Evolutionary conservation across 1,140 invertebrate species (phyloP), one percentile per base, ranked within the genome.

Genomic region (Pogonognathellus flavescens): DNA sequence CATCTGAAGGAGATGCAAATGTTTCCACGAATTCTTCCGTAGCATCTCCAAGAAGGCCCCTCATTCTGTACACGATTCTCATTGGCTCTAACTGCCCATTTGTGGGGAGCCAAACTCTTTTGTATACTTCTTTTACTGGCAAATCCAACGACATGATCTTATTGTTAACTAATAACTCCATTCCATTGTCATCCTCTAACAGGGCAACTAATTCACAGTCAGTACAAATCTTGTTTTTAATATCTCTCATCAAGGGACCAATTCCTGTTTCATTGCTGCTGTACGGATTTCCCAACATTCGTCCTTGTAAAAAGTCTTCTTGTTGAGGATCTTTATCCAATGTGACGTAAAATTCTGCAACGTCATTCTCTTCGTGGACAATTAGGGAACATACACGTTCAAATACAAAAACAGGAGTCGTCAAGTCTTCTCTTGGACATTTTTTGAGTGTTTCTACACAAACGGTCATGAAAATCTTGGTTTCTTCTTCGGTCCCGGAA

Each of bases 21-120:
- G 95, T 97, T 91, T 99, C 98, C 14, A 99, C 96, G 91, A 99
- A 99, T 91, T 99, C 98, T 90, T 99, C 98, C 0, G 98, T 99
- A 1, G 98, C 98, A 92, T 99, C 98, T 11, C 98, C 98, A 7
- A 99, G 93, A 25, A 99, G 91, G 5, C 98, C 98, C 87, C 98
- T 93, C 97, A 99, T 99, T 72, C 98, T 94, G 91, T 99, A 99
- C n/a, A 99, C 95, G 9, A 99, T 95, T n/a, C 97, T 93, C 98
- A 99, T 99, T 0, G 97, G 95, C 89, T 98, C 97, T 57, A 95
- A 94, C 84, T 97, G 95, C 7, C 94, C 95, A 53, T 95, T 95
- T 86, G 96, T 95, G 11, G 94, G 93, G 10, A 97, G 92, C 97
- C 97, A 98, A 31, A 94, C 90, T 89, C 93, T 93, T 89, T 92